These are phyloP conservation scores for Bostrychus sinensis DNA, from an alignment of 2,113 vertebrate species.

Conservation along the genomic window DNA sequence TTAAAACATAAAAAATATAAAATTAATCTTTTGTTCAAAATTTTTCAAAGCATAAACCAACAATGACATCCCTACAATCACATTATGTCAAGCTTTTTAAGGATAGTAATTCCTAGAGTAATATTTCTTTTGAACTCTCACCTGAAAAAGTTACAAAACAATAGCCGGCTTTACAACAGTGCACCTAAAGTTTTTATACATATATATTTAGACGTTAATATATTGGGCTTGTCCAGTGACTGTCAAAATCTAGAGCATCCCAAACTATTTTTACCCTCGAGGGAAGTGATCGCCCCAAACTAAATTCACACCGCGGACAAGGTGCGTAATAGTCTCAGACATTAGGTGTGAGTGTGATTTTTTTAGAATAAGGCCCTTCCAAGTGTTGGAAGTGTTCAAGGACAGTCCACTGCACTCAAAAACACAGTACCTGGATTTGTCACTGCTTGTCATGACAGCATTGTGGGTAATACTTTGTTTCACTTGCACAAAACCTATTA, in stretches of 20 bases:
- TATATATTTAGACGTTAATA: neutral
- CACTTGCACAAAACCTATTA: too few relatives aligned
- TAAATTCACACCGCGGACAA: constrained; percentile 3
- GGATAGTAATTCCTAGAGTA: too few relatives aligned
- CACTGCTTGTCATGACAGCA: neutral
- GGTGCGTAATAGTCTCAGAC: constrained; percentile 1
- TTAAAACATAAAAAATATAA: too few relatives aligned
- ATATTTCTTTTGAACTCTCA: too few relatives aligned
- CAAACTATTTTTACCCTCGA: neutral
- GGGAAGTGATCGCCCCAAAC: neutral
- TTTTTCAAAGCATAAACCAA: too few relatives aligned
- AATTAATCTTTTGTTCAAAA: too few relatives aligned
- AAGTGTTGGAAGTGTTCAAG: neutral
- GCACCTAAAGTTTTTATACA: neutral
- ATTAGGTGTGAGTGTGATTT: neutral
- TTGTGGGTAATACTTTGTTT: neutral
- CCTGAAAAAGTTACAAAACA: too few relatives aligned
- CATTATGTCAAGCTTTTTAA: too few relatives aligned
- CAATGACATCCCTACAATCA: too few relatives aligned
- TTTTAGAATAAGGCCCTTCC: neutral
- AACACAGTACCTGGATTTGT: neutral
- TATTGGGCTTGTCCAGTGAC: neutral
- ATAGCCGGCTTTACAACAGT: too few relatives aligned
- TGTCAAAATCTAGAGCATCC: neutral
- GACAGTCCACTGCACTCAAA: neutral